A percentile compares a stretch with the other conserved stretches of the same genome.
These are phyloP conservation scores for Stichopus horrens DNA, from an alignment of 53 echinoderm and acorn worm genomes.

Conservation along the genomic window DNA sequence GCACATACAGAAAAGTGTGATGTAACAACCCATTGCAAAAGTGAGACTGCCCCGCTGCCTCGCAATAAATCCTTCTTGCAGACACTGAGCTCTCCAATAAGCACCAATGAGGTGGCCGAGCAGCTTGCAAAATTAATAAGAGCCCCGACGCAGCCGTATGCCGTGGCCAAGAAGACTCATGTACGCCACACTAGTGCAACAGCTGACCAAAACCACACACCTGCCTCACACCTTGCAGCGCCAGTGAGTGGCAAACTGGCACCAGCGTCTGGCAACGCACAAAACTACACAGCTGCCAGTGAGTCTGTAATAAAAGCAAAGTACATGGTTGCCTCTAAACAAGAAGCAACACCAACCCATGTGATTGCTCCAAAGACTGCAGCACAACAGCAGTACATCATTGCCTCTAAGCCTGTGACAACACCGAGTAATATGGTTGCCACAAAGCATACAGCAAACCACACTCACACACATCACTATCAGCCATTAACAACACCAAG, in stretches of 20 bases:
- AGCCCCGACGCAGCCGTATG: conserved; percentile 7
- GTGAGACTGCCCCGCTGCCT: conserved; percentile 14
- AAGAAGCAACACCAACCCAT: background rate
- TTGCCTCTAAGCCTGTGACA: no score
- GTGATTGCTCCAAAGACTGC: no score
- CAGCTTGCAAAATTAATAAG: conserved; percentile 25
- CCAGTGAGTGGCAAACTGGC: background rate
- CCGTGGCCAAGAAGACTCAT: background rate
- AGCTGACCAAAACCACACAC: background rate
- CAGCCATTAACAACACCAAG: no score
- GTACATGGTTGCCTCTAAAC: background rate
- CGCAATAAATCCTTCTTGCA: conserved; percentile 42
- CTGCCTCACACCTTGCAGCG: background rate
- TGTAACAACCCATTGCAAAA: background rate
- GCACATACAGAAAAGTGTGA: background rate
- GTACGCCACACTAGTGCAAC: background rate
- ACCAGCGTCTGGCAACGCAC: background rate
- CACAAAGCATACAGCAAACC: no score
- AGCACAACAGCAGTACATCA: no score
- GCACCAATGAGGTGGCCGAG: background rate
- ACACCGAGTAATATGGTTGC: no score
- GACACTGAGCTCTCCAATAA: conserved; percentile 24
- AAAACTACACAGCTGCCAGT: background rate
- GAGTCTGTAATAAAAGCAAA: no score
- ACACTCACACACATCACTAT: no score